Base-by-base conservation (phyloP, 2,797 vertebrate species). In the Mus minutoides region DNA sequence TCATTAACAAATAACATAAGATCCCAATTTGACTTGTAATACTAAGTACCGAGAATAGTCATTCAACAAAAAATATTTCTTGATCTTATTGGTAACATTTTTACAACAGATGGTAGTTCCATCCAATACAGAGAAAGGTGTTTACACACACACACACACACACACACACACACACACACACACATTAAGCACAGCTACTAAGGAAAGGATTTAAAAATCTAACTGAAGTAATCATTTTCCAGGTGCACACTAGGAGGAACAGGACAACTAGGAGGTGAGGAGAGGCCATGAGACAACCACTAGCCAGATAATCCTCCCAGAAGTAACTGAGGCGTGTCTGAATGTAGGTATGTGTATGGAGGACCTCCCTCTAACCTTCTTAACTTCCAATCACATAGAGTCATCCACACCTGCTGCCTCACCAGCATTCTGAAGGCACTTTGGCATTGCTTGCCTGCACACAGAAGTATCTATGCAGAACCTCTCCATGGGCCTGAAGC, bases 261-360 rank as follows among this genome's bases (percentile, higher is more conserved):
- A 87, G 79, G 67, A 62, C 62, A 88, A 71, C 31, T 3, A 3
- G 2, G 13, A 40, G 54, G 92, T 86, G 92, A 88, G 60, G 21
- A 34, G 62, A 92, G 94, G 76, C 69, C 94, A 97, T 97, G 97
- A 92, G 71, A 73, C 85, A 62, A 12, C 88, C 92, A 34, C 88
- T 94, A 80, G 54, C 52, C 76, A 94, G 94, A 96, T 83, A 89
- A 83, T 94, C 97, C 2, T 46, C 54, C 0, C 94, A 90, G 94
- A 79, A 93, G 19, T 76, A 46, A 64, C 29, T 37, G 90, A 58
- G 82, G 94, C 64, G 95, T 89, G 87, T 97, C 96, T 96, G 93
- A 95, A 98, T 96, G 97, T 97, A 97, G 96, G 96, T 98, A 96
- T 31, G 97, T 97, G 37, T 37, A 2, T 34, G 1, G 2, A 62